Evolutionary conservation across 1,140 invertebrate species (phyloP), one percentile per base, ranked within the genome.

Genomic region (Probaryconus sp.): DNA sequence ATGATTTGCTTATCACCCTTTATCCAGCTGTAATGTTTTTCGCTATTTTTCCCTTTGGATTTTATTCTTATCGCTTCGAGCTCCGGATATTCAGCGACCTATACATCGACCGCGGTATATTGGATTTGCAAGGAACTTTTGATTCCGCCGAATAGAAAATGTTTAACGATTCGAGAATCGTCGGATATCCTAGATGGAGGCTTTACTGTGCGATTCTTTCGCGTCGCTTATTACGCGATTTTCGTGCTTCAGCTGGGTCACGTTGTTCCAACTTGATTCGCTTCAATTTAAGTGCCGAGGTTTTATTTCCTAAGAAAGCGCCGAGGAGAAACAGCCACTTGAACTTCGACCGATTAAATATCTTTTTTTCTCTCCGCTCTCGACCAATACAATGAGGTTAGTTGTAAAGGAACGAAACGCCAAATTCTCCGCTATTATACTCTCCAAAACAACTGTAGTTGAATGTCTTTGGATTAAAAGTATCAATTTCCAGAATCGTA

Each of bases 91-190:
- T 67, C 51, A 53, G 50, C 45, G 64, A 64, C 61, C 67, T 56
- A 37, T 55, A 20, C 56, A 38, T 43, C 71, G 51, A 74, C 56
- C 69, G 42, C 68, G 72, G 72, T 47, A 65, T 60, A 68, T 45
- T 68, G 77, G 78, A 81, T 79, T 79, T 76, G 73, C 78, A 65
- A 70, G 71, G 47, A 78, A 75, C 76, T 76, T 78, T 65, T 67
- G 70, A 78, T 70, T 79, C 67, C 60, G 38, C 11, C 38, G 47
- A 72, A 65, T 45, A 64, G 60, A 60, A 65, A 60, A 60, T 65
- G 60, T 60, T 72, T 72, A 65, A 65, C 69, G 61, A 72, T 72
- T 72, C 69, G 60, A 72, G 53, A 72, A 72, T 55, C 69, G 60
- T 73, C 61, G 61, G 70, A 67, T 61, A 67, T 73, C 45, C 53